phyloP scores from a whole-genome alignment of 2,888 invertebrate species.

The Heliconius hortense region DNA sequence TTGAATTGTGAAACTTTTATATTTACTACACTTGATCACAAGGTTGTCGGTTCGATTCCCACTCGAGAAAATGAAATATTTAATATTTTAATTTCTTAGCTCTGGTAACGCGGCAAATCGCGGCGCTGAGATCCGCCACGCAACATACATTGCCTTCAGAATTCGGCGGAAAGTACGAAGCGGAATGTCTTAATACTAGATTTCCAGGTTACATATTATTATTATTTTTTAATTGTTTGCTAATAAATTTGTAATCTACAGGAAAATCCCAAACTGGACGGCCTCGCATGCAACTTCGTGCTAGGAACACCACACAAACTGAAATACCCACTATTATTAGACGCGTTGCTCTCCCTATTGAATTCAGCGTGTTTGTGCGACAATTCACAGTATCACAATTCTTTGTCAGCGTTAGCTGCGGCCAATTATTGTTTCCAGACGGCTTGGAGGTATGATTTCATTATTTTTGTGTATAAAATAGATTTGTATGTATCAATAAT shows the following conservation, averaged over 20 bases:
- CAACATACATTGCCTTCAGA: not conserved
- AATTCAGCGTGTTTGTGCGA: constrained; percentile 89
- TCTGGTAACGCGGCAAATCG: not conserved
- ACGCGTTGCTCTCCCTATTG: constrained; percentile 91
- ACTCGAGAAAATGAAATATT: too few relatives aligned
- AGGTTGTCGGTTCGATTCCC: too few relatives aligned
- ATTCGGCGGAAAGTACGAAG: not conserved
- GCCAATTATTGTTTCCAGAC: constrained; percentile 95
- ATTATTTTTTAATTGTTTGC: not conserved
- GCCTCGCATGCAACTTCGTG: constrained; percentile 95
- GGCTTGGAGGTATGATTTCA: constrained; percentile 85
- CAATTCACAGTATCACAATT: constrained; percentile 71
- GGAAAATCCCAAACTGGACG: constrained; percentile 96
- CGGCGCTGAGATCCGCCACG: not conserved
- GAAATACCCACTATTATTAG: constrained; percentile 92
- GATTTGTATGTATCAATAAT: too few relatives aligned
- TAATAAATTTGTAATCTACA: constrained; percentile 52
- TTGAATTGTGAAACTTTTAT: not conserved
- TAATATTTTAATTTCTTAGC: too few relatives aligned
- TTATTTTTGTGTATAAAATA: not conserved
- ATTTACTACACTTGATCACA: not conserved
- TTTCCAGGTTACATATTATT: not conserved
- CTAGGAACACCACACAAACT: constrained; percentile 95
- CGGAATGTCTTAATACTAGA: not conserved
- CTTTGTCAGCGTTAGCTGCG: constrained; percentile 86